Evolutionary conservation across 2,797 vertebrate genomes (phyloP).

Genomic region (Hyperoplus immaculatus): DNA sequence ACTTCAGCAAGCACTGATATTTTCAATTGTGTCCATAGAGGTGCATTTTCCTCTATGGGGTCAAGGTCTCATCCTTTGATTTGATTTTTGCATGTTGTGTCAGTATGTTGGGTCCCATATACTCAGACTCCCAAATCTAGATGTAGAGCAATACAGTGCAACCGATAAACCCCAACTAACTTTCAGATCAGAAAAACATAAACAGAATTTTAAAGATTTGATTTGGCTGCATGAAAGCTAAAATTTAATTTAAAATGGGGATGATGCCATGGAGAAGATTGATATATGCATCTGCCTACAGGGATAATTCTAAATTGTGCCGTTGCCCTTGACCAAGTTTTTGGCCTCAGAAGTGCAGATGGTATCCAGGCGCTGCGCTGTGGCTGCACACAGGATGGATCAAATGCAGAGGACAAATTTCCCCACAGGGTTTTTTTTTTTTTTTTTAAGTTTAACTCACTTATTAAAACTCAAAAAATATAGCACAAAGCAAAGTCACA

Average conservation of each 20-base stretch:
- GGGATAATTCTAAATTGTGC: slow-evolving; percentile 20
- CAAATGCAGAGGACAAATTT: slow-evolving; percentile 19
- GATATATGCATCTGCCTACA: not conserved
- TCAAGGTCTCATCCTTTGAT: not conserved
- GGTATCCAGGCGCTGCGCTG: not conserved
- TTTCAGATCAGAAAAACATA: slow-evolving; percentile 6
- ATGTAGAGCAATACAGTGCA: not conserved
- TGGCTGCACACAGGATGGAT: slow-evolving; percentile 6
- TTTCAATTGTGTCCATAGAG: not conserved
- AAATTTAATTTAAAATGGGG: slow-evolving; percentile 9
- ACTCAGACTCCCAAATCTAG: not conserved
- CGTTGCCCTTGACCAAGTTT: slow-evolving; percentile 29
- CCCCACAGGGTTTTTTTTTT: slow-evolving; percentile 7
- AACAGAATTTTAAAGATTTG: not conserved
- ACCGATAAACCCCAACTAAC: not conserved
- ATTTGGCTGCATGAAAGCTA: not conserved
- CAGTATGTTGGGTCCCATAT: not conserved
- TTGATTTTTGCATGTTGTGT: slow-evolving; percentile 1
- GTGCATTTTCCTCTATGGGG: not conserved
- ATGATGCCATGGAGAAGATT: not conserved
- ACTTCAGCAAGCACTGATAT: not conserved
- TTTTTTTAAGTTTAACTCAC: slow-evolving; percentile 18
- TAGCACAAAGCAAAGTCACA: slow-evolving; percentile 41
- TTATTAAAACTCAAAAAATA: slow-evolving; percentile 22
- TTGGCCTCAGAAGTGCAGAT: slow-evolving; percentile 26